Evolutionary conservation across 2,113 vertebrate genomes (phyloP).

Genomic region (Grallaria varia): DNA sequence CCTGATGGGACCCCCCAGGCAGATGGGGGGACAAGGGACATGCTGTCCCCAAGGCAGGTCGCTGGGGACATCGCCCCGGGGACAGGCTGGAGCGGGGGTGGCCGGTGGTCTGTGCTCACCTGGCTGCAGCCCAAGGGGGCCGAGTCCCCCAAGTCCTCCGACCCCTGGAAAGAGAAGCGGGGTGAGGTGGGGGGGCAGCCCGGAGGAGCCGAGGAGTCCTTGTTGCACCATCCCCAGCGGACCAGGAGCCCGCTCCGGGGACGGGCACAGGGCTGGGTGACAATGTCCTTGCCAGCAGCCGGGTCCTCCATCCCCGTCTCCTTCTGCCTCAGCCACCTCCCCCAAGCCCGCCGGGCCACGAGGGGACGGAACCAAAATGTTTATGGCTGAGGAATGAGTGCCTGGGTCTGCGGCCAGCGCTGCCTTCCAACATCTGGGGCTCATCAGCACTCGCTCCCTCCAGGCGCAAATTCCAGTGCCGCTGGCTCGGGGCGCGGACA

Average conservation of each 20-base stretch:
- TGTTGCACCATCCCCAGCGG: rapidly evolving
- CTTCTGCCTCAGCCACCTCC: neutral
- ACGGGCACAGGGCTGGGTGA: rapidly evolving
- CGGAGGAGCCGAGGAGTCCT: neutral
- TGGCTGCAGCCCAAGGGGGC: constrained; percentile 52
- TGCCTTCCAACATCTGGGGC: constrained; percentile 72
- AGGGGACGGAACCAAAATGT: constrained; percentile 25
- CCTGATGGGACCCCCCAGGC: neutral
- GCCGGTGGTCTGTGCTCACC: constrained; percentile 19
- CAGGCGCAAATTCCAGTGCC: constrained; percentile 70
- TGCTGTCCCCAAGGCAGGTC: neutral
- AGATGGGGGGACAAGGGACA: rapidly evolving
- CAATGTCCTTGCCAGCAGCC: neutral
- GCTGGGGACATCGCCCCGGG: rapidly evolving
- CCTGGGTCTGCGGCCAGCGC: constrained; percentile 5
- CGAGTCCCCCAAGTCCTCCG: constrained; percentile 49
- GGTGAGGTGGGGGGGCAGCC: neutral
- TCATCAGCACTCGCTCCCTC: constrained; percentile 46
- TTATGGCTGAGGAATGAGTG: constrained; percentile 46
- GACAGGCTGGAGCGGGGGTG: rapidly evolving
- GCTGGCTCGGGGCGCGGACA: constrained; percentile 53
- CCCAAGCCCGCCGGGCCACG: neutral
- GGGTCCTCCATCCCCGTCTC: rapidly evolving
- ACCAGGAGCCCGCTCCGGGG: rapidly evolving
- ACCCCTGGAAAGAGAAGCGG: constrained; percentile 51